A percentile compares a stretch with the other conserved stretches of the same genome.
Evolutionary conservation across 2,113 vertebrate genomes (phyloP).

Genomic region (Grammatotria lemairii): DNA sequence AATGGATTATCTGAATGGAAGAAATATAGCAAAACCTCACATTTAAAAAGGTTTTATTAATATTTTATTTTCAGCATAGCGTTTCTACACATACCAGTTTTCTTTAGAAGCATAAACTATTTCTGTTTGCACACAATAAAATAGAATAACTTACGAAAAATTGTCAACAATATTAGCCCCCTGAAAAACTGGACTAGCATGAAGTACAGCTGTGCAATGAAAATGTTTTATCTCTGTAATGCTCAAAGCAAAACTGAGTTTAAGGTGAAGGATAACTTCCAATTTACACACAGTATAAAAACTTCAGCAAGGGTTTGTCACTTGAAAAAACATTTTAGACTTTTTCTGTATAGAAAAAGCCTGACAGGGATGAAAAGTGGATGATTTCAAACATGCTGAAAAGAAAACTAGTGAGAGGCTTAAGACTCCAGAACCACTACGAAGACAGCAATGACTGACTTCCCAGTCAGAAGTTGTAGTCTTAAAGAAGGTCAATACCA

Average conservation of each 20-base stretch:
- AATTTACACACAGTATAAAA: not conserved
- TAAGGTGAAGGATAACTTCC: not conserved
- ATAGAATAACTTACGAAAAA: fast-evolving
- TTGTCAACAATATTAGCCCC: not conserved
- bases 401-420: not conserved
- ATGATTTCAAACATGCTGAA: not conserved
- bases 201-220: not conserved
- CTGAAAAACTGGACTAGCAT: not conserved
- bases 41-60: not conserved
- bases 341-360: not conserved
- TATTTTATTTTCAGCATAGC: not conserved
- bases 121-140: not conserved
- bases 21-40: not conserved
- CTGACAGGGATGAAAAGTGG: not conserved
- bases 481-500: not conserved
- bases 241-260: not conserved
- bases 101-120: not conserved
- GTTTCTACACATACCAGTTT: not conserved
- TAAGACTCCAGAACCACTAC: not conserved
- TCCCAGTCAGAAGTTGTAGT: not conserved
- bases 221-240: not conserved
- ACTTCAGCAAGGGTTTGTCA: not conserved
- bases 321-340: not conserved
- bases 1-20: not conserved
- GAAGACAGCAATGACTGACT: not conserved